Conservation (phyloP, 2,113 vertebrate species). For the Butastur rufipennis region DNA sequence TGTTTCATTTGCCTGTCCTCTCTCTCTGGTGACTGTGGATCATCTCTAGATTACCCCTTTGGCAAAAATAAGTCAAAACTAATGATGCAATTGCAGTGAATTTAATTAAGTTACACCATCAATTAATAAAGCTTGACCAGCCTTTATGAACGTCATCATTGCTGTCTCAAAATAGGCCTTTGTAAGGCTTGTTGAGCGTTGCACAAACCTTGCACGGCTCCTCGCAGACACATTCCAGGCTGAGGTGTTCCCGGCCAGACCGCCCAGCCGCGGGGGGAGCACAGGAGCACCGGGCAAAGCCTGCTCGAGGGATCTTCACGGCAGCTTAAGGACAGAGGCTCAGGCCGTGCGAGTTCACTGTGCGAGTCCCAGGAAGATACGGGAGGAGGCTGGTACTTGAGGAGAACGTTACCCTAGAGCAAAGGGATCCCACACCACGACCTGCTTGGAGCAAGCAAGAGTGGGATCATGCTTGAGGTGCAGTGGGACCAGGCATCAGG, state of each 20-base stretch:
- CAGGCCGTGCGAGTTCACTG: background rate
- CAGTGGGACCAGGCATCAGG: background rate
- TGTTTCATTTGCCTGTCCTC: background rate
- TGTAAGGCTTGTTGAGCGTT: background rate
- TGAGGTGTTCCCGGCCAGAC: background rate
- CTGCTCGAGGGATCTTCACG: fast-evolving
- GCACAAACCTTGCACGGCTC: background rate
- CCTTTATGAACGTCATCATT: background rate
- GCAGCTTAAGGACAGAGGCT: background rate
- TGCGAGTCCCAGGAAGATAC: background rate
- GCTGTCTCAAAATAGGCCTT: background rate
- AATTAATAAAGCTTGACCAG: background rate
- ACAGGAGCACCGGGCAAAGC: fast-evolving
- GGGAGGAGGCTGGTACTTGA: background rate
- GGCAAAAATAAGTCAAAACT: background rate
- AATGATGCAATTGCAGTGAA: background rate
- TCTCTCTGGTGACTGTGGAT: background rate
- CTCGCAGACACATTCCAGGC: fast-evolving
- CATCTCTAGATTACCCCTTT: background rate
- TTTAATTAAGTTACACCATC: background rate
- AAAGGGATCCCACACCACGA: background rate
- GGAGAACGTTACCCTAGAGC: background rate
- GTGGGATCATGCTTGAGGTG: background rate
- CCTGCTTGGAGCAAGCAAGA: background rate
- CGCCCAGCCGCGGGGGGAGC: fast-evolving